Percentiles rank a stretch among this genome's conserved stretches.
Evolutionary conservation across 2,113 vertebrate species (phyloP).

Genomic region (Egretta garzetta): DNA sequence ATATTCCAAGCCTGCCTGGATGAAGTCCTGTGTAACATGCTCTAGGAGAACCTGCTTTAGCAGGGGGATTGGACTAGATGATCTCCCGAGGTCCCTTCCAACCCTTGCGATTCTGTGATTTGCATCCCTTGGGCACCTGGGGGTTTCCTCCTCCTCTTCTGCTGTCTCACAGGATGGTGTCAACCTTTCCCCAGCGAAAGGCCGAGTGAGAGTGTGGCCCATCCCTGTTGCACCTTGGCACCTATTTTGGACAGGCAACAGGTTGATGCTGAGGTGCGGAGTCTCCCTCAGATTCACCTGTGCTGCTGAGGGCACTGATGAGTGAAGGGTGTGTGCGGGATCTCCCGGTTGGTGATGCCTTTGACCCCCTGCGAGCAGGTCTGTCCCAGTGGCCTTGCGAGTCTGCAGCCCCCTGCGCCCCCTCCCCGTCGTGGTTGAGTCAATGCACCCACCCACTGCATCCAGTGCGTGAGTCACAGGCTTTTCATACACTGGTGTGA

Average conservation of each 20-base stretch:
- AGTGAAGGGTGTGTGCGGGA: rapidly evolving
- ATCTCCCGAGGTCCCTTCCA: too few species aligned
- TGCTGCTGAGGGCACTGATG: not conserved
- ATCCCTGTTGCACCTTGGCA: rapidly evolving
- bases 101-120: too few species aligned
- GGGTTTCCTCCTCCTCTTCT: not conserved
- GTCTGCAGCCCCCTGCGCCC: not conserved
- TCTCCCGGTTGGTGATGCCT: not conserved
- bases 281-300: not conserved
- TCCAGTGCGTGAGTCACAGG: slow-evolving; percentile 69
- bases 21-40: too few species aligned
- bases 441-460: slow-evolving; percentile 61
- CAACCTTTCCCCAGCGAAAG: not conserved
- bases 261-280: not conserved
- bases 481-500: slow-evolving; percentile 65
- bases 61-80: too few species aligned
- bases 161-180: not conserved
- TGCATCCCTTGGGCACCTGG: not conserved
- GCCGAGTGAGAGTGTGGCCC: rapidly evolving
- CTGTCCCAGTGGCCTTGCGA: not conserved
- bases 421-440: slow-evolving; percentile 15
- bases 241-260: not conserved
- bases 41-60: too few species aligned
- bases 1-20: too few species aligned
- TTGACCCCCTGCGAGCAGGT: not conserved